Evolutionary conservation across 2,888 invertebrate species (phyloP), one percentile per base, ranked within the genome.

Genomic region (Orchestes rusci): DNA sequence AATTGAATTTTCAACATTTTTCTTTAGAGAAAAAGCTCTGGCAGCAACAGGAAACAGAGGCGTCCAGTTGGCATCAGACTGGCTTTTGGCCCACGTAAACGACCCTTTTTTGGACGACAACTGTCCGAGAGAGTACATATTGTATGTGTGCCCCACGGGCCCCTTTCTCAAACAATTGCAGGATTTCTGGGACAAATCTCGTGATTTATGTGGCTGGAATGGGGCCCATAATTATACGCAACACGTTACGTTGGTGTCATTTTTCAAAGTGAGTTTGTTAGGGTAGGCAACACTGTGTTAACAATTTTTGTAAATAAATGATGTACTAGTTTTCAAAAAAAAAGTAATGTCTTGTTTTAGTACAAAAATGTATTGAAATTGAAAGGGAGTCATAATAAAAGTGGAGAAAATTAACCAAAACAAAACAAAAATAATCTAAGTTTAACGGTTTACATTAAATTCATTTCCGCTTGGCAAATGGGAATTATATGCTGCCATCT

Each of bases 181-280:
- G 36, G 75, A 77, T 38, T 92, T 88, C 66, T 88, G 86, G 86
- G 72, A 79, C 1, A 84, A 83, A 60, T 87, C 88, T 1, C 77
- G 80, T 56, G 70, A 75, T 20, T 67, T 79, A 8, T 80, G 81
- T 60, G 86, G 86, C 4, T 89, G 91, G 86, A 93, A 92, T 70
- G 87, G 89, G 16, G 90, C 90, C 1, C 92, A 91, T 59, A 88
- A 89, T 65, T 90, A 83, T 66, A 82, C 87, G 46, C 92, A 92
- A 2, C 93, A 93, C 61, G 85, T 93, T 53, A 93, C 92, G 4
- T 72, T 93, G 41, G 87, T 90, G 42, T 84, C 89, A 10, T 91
- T 89, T 68, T 93, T 93, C 60, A 84, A 86, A 75, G 88, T 86
- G 16, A 12, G 39, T 13, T 23, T 23, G 10, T 23, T n/a, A n/a